A percentile compares a stretch with the other conserved stretches of the same genome.
Conservation (phyloP, 2,888 invertebrate genomes). For the Dryobotodes eremita region DNA sequence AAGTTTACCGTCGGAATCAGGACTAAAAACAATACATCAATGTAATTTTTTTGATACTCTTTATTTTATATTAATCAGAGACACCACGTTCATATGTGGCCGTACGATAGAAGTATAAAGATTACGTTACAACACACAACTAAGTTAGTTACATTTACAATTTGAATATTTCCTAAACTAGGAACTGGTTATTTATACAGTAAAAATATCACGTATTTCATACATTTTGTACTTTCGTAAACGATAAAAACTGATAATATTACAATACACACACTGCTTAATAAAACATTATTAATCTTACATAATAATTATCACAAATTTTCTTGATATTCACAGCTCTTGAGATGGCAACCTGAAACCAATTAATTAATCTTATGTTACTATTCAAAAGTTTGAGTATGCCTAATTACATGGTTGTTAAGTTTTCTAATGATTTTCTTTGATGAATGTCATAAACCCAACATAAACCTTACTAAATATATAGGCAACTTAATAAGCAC, state of each 20-base stretch:
- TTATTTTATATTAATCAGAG: conserved; percentile 18
- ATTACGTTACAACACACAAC: not conserved
- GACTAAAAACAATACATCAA: not conserved
- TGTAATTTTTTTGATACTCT: not conserved
- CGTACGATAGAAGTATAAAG: not conserved
- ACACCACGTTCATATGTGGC: not conserved
- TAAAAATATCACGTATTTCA: not conserved
- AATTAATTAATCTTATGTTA: conserved; percentile 29
- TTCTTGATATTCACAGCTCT: conserved; percentile 60
- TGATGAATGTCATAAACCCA: not conserved
- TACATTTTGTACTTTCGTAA: conserved; percentile 20
- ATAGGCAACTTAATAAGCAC: not conserved
- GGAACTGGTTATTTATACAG: not conserved
- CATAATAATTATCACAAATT: conserved; percentile 14
- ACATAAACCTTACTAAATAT: not conserved
- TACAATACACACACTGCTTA: not conserved
- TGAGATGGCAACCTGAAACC: conserved; percentile 65
- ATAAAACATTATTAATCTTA: not conserved
- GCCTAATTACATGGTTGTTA: not conserved
- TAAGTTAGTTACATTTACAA: not conserved
- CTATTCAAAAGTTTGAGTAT: not conserved
- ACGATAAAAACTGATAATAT: conserved; percentile 14
- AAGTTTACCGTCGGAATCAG: no score
- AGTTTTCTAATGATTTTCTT: not conserved
- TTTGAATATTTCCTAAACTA: not conserved